Conservation (phyloP, 2,113 vertebrate genomes). For the Xiphophorus hellerii region DNA sequence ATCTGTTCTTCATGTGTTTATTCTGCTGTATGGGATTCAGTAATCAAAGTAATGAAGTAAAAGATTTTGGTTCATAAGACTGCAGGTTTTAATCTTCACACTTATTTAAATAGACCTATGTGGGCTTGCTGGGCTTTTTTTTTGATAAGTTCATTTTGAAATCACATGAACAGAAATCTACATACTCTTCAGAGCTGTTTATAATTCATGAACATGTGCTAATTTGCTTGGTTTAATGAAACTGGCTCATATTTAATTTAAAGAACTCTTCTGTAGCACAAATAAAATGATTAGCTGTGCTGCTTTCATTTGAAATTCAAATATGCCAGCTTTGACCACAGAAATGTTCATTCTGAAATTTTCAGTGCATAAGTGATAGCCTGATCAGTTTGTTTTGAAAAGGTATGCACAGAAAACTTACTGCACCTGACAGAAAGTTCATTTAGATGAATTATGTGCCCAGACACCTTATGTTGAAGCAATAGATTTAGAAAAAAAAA, state of each 20-base stretch:
- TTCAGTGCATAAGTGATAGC: background rate
- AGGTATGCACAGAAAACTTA: background rate
- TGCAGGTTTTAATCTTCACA: background rate
- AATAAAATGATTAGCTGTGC: background rate
- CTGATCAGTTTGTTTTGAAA: background rate
- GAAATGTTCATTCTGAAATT: background rate
- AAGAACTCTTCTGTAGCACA: background rate
- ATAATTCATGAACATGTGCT: background rate
- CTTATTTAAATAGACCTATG: no score
- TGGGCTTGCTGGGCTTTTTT: background rate
- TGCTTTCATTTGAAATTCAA: background rate
- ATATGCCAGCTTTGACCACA: background rate
- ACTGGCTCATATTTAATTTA: background rate
- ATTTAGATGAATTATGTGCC: background rate
- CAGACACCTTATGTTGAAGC: slow-evolving; percentile 9
- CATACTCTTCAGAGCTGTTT: background rate
- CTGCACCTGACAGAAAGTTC: background rate
- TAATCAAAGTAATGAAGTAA: no score
- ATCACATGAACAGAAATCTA: background rate
- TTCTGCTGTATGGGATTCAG: no score
- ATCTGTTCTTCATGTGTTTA: no score
- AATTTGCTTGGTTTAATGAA: background rate
- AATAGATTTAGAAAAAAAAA: background rate
- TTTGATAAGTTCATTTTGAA: background rate
- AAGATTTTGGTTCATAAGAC: background rate